These are phyloP conservation scores for Riptortus pedestris DNA, from an alignment of 1,140 invertebrate species.

Conservation along the genomic window DNA sequence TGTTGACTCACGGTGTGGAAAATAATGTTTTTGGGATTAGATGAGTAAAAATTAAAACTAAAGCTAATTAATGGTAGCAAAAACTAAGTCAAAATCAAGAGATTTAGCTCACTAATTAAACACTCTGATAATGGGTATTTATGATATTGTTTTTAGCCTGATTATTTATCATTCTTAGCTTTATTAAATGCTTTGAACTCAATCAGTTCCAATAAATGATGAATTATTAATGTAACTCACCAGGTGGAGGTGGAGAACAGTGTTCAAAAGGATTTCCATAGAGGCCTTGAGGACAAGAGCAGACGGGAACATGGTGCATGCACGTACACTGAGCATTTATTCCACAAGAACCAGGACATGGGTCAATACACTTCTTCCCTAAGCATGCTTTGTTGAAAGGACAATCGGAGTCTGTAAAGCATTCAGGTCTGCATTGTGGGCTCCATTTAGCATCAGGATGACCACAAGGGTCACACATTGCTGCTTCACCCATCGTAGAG, in stretches of 20 bases:
- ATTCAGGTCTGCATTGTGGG: constrained; percentile 63
- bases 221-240: constrained; percentile 42
- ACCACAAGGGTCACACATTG: constrained; percentile 67
- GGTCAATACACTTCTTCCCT: constrained; percentile 61
- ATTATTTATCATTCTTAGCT: too few species aligned
- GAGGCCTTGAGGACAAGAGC: constrained; percentile 57
- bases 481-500: constrained; percentile 54
- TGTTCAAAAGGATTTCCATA: constrained; percentile 73
- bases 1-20: too few species aligned
- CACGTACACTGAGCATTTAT: constrained; percentile 64
- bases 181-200: too few species aligned
- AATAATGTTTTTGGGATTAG: too few species aligned
- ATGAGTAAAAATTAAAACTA: too few species aligned
- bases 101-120: too few species aligned
- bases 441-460: constrained; percentile 53
- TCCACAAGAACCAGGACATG: constrained; percentile 72
- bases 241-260: constrained; percentile 46
- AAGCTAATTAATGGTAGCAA: too few species aligned
- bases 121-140: too few species aligned
- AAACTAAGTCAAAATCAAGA: too few species aligned
- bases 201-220: too few species aligned
- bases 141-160: too few species aligned
- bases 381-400: constrained; percentile 65
- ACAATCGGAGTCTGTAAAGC: constrained; percentile 65
- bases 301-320: constrained; percentile 64